These are phyloP conservation scores for Mormyrops boulengeri DNA, from an alignment of 2,797 vertebrate species.

Conservation along the genomic window DNA sequence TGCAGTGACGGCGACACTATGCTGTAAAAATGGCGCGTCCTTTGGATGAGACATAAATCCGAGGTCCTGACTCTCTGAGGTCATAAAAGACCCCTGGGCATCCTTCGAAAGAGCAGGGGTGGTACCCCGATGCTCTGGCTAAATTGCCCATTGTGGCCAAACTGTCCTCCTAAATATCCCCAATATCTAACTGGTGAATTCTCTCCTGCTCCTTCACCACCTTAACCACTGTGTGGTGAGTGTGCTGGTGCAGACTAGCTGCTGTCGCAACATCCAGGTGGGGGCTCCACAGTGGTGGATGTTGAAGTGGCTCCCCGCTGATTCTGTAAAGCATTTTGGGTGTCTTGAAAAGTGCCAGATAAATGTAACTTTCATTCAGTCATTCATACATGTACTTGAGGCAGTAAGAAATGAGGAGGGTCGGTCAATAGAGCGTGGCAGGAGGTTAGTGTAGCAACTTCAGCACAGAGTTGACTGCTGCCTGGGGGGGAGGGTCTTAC, in stretches of 20 bases:
- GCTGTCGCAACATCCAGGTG: neutral
- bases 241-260: neutral
- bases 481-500: conserved; percentile 41
- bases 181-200: neutral
- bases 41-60: neutral
- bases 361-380: neutral
- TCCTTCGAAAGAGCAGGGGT: neutral
- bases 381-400: neutral
- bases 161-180: neutral
- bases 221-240: neutral
- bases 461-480: neutral
- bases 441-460: neutral
- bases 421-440: neutral
- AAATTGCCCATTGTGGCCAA: neutral
- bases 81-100: neutral
- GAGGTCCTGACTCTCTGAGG: neutral
- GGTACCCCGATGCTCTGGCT: neutral
- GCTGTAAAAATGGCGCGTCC: neutral
- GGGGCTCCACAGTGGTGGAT: neutral
- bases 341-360: neutral
- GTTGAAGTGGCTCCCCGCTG: neutral
- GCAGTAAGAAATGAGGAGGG: neutral
- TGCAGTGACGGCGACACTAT: neutral
- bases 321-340: neutral
- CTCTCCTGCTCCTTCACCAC: neutral